These are phyloP conservation scores for Diorhabda carinulata DNA, from an alignment of 1,140 invertebrate species.

Conservation along the genomic window DNA sequence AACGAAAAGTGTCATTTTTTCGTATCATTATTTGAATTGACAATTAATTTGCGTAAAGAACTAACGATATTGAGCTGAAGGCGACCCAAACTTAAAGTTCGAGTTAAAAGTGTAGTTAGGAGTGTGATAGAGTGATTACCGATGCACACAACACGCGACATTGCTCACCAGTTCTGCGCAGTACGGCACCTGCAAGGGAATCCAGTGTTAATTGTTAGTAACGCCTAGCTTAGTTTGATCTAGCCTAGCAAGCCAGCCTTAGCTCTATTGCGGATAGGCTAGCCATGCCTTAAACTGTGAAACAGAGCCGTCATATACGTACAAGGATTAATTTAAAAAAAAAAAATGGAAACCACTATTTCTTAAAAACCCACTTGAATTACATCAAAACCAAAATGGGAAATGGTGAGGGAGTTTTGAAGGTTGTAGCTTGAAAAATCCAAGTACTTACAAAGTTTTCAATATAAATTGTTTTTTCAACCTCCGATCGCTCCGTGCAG, in stretches of 20 bases:
- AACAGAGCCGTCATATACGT: neutral
- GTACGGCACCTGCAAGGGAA: slow-evolving; percentile 75
- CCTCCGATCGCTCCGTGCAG: too few relatives aligned
- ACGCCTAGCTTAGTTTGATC: slow-evolving; percentile 37
- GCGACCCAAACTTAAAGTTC: slow-evolving; percentile 11
- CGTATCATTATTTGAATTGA: too few relatives aligned
- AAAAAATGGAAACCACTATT: too few relatives aligned
- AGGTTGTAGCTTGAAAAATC: too few relatives aligned
- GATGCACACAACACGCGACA: slow-evolving; percentile 87
- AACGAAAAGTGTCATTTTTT: too few relatives aligned
- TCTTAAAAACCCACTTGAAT: too few relatives aligned
- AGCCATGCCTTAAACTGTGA: slow-evolving; percentile 30
- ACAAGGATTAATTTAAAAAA: too few relatives aligned
- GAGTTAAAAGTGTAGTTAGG: slow-evolving; percentile 47
- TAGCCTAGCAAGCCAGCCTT: slow-evolving; percentile 39
- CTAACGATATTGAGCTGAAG: slow-evolving; percentile 1
- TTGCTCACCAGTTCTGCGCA: slow-evolving; percentile 87
- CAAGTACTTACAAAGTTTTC: too few relatives aligned
- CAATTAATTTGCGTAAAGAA: neutral
- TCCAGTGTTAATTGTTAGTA: slow-evolving; percentile 57
- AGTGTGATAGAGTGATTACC: slow-evolving; percentile 61
- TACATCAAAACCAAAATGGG: too few relatives aligned
- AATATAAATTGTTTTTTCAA: too few relatives aligned
- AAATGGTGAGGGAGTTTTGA: too few relatives aligned
- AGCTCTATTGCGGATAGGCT: slow-evolving; percentile 30